Evolutionary conservation across 2,888 invertebrate species (phyloP), one percentile per base, ranked within the genome.

Genomic region (Lypha dubia): DNA sequence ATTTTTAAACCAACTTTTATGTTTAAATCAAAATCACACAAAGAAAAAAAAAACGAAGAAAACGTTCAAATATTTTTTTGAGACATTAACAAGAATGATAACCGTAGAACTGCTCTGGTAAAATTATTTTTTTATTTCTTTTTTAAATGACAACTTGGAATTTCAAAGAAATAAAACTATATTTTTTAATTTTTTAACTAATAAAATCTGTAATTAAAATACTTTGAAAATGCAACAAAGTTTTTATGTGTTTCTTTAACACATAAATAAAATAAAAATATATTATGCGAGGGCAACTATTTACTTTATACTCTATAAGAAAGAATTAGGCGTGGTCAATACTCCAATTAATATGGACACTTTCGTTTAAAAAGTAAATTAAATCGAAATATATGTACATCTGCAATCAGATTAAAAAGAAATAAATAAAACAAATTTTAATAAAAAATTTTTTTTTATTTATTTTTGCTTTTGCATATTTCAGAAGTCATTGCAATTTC

Each of bases 21-120:
- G 41, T 70, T 35, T 41, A 70, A 70, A 41, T 56, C 70, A 70
- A 70, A 49, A 62, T 73, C 73, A 74, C 17, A 17, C 35, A 15
- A 73, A n/a, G 20, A 22, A n/a, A 49, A 49, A 70, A 67, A 13
- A 17, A 24, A 22, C n/a, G n/a, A n/a, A n/a, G n/a, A n/a, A n/a
- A n/a, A n/a, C n/a, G n/a, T n/a, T n/a, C n/a, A n/a, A n/a, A n/a
- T n/a, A n/a, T n/a, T n/a, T n/a, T 32, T 44, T 56, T 22, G 15
- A 35, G 53, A 11, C 24, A 38, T 38, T 53, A 17, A 63, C 49
- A 38, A 22, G n/a, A 44, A 38, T 38, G 38, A 24, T 15, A 41
- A 15, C 4, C 41, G n/a, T 41, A 62, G 8, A 20, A 35, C 49
- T 49, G 38, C 11, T 51, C 11, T 38, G 51, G 24, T 53, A 38